phyloP scores from a whole-genome alignment of 2,888 invertebrate species.

The Teinopalpus imperialis region DNA sequence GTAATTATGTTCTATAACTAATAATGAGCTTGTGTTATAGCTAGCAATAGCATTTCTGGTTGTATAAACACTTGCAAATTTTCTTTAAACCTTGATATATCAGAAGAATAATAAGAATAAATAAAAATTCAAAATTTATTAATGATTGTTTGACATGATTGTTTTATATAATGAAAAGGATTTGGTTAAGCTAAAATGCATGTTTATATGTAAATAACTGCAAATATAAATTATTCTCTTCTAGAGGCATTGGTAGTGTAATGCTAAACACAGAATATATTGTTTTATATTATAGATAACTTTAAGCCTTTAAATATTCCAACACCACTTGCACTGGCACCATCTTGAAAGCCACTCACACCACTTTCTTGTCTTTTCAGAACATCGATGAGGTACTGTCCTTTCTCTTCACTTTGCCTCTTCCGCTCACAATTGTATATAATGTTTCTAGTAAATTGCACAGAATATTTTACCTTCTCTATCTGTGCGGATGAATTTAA shows the following conservation, averaged over 20 bases:
- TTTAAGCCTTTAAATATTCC: constrained; percentile 29
- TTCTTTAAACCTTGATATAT: too few species aligned
- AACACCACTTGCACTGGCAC: constrained; percentile 64
- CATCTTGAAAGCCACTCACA: constrained; percentile 63
- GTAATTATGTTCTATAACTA: too few species aligned
- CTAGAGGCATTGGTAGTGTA: constrained; percentile 2
- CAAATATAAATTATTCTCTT: background rate
- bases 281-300: too few species aligned
- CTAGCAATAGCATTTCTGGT: background rate
- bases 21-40: too few species aligned
- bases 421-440: constrained; percentile 59
- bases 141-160: too few species aligned
- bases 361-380: constrained; percentile 83
- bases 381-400: constrained; percentile 83
- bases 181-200: constrained; percentile 9
- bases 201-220: constrained; percentile 11
- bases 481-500: constrained; percentile 19
- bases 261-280: background rate
- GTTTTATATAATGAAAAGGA: too few species aligned
- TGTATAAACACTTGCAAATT: background rate
- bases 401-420: constrained; percentile 56
- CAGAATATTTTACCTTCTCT: constrained; percentile 36
- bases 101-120: too few species aligned
- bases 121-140: too few species aligned
- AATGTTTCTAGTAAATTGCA: constrained; percentile 57